Percentiles rank a stretch among this genome's conserved stretches.
Evolutionary conservation across 2,888 invertebrate species (phyloP).

Genomic region (Zhengitettix transpicula): DNA sequence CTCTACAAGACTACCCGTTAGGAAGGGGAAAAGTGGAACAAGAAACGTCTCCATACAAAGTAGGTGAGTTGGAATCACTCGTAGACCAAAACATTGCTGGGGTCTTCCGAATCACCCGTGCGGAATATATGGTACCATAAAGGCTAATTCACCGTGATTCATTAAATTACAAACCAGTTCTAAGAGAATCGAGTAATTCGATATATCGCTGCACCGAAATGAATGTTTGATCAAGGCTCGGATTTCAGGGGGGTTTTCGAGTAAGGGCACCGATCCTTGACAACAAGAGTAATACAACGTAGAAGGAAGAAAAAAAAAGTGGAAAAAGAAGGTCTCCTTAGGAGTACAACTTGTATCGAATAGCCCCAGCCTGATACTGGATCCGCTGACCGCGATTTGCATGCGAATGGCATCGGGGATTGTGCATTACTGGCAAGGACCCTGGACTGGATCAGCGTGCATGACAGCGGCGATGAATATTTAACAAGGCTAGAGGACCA

Average conservation of each 20-base stretch:
- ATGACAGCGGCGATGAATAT: background rate
- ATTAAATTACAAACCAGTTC: background rate
- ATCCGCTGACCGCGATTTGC: background rate
- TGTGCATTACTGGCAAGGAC: too few relatives aligned
- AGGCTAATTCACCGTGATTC: background rate
- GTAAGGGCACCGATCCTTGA: background rate
- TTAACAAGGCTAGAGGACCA: background rate
- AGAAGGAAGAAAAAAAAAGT: background rate
- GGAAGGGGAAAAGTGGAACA: too few relatives aligned
- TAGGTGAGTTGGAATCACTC: too few relatives aligned
- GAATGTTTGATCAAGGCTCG: background rate
- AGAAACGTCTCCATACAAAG: too few relatives aligned
- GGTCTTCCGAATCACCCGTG: too few relatives aligned
- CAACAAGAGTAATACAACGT: background rate
- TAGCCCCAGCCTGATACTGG: background rate
- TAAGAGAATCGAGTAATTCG: background rate
- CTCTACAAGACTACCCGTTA: too few relatives aligned
- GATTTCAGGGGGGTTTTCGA: background rate
- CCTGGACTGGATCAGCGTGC: background rate
- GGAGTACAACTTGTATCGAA: background rate
- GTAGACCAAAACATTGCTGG: too few relatives aligned
- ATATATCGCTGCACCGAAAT: background rate
- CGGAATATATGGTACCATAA: too few relatives aligned
- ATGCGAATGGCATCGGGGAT: background rate
- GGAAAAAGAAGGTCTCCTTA: background rate